phyloP scores from a whole-genome alignment of 2,113 vertebrate genomes.

The Esox niger region DNA sequence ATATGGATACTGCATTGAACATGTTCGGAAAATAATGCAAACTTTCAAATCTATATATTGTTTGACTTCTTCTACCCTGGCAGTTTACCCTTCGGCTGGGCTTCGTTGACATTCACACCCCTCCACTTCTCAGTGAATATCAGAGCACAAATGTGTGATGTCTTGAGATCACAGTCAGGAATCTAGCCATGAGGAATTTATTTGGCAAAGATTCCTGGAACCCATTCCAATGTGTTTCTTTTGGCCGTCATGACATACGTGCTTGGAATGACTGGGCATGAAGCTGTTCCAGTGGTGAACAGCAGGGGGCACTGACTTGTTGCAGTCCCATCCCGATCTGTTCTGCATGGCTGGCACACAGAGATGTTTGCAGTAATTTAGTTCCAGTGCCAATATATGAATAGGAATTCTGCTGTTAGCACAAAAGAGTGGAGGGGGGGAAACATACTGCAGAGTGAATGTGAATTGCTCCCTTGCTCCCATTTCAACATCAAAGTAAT shows the following conservation, averaged over 20 bases:
- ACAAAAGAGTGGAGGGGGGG: constrained; percentile 60
- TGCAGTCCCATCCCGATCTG: constrained; percentile 63
- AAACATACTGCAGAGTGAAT: constrained; percentile 72
- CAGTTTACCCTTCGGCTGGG: constrained; percentile 18
- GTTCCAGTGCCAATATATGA: constrained; percentile 76
- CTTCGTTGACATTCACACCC: constrained; percentile 15
- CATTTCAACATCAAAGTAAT: constrained; percentile 80
- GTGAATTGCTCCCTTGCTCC: constrained; percentile 74
- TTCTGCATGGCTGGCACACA: constrained; percentile 68
- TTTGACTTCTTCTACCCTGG: constrained; percentile 1
- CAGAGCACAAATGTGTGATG: constrained; percentile 27
- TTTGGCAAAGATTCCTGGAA: constrained; percentile 56
- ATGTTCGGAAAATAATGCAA: constrained; percentile 10
- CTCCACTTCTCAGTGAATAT: constrained; percentile 33
- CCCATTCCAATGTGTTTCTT: constrained; percentile 54
- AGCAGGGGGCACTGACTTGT: constrained; percentile 76
- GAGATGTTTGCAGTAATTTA: constrained; percentile 77
- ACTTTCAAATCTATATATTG: constrained; percentile 10
- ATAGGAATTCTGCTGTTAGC: constrained; percentile 77
- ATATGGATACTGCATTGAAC: constrained; percentile 28
- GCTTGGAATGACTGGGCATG: constrained; percentile 52
- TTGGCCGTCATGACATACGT: constrained; percentile 40
- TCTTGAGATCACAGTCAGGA: constrained; percentile 44
- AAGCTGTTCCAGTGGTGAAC: constrained; percentile 31
- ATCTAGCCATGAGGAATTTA: constrained; percentile 58